Conservation (phyloP, 23 tunicate species). For the Halocynthia aurantium region DNA sequence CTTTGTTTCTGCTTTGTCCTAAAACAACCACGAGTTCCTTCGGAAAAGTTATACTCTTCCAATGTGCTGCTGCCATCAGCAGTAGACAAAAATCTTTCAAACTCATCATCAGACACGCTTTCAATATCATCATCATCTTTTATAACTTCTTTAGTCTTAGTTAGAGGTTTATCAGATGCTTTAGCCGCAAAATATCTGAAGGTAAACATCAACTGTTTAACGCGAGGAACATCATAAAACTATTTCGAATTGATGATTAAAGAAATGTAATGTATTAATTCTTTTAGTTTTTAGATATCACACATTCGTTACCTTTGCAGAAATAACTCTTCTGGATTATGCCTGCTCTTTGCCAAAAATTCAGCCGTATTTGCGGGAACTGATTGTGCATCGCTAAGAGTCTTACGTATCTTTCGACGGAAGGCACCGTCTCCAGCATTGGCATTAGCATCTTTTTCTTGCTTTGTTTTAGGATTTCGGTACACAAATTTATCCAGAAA, state of each 20-base stretch:
- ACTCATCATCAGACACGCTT: slow-evolving; percentile 66
- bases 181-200: slow-evolving; percentile 26
- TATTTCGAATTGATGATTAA: not conserved
- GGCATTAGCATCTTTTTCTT: slow-evolving; percentile 15
- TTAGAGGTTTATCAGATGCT: not conserved
- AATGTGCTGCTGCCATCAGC: slow-evolving; percentile 29
- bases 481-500: slow-evolving; percentile 85
- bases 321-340: slow-evolving; percentile 69
- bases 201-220: no score
- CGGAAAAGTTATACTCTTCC: slow-evolving; percentile 48
- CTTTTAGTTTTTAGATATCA: not conserved
- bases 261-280: not conserved
- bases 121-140: slow-evolving; percentile 48
- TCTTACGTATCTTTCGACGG: slow-evolving; percentile 19
- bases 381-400: not conserved
- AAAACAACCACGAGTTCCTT: not conserved
- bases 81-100: slow-evolving; percentile 57
- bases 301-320: slow-evolving; percentile 42
- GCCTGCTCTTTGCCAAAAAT: slow-evolving; percentile 40
- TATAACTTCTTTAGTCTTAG: slow-evolving; percentile 4
- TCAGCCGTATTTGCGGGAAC: slow-evolving; percentile 56
- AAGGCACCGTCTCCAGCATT: slow-evolving; percentile 17
- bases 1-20: not conserved
- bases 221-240: not conserved
- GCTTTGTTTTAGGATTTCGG: slow-evolving; percentile 68